Base-by-base conservation (phyloP, 1,140 invertebrate species). In the Penaeus chinensis region DNA sequence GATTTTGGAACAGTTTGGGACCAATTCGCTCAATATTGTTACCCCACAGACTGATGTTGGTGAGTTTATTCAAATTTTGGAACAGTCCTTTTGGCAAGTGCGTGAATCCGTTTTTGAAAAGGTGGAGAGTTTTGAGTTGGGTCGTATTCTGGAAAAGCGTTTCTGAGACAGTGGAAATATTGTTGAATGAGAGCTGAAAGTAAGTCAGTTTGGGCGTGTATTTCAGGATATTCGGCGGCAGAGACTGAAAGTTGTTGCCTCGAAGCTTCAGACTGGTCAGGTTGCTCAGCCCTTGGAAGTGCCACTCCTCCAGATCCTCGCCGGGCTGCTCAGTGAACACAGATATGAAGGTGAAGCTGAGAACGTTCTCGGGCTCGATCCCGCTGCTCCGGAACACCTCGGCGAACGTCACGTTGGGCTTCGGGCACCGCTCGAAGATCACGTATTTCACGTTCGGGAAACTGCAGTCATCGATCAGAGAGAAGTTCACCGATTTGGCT, bases 151-250 rank as follows among this genome's bases (percentile, higher is more conserved):
- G 92, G 90, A 95, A 95, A 65, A 94, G 91, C 20, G 93, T 94
- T 5, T 92, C 92, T 22, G 94, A 93, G 89, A 95, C 91, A 90
- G 92, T 92, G 8, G 91, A 92, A 89, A 95, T 91, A 77, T 93
- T 93, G 90, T 95, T 95, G 81, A 93, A 92, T 63, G 94, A 94
- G 82, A 95, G 92, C 90, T 95, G 94, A 54, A 95, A 92, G 74
- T 93, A 93, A 87, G 94, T 91, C 18, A 95, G 91, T 85, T 93
- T 93, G 24, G 93, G 92, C 20, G 94, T 88, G 11, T 86, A 84
- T 76, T 93, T 92, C 82, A 95, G 94, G 74, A 95, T 91, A 78
- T 93, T 92, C 54, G 92, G 91, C 2, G 94, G 94, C 60, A 95
- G 91, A 80, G 94, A 92, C 0, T 93, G 92, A 3, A 94, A 90